Evolutionary conservation across 2,888 invertebrate species (phyloP).

Genomic region (Chaitophorus viminalis): DNA sequence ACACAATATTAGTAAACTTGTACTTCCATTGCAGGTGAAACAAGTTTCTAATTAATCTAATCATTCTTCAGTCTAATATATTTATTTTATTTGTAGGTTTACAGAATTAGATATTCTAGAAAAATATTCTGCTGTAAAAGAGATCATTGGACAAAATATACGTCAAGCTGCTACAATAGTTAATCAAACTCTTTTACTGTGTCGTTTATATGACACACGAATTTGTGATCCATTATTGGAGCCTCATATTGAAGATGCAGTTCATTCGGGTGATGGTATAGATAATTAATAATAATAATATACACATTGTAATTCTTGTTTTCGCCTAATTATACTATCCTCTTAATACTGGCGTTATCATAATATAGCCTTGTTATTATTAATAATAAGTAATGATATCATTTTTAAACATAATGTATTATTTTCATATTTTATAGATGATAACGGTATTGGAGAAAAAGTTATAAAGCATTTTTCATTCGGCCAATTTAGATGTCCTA

Average conservation of each 20-base stretch:
- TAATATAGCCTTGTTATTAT: neutral
- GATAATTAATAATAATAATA: neutral
- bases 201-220: constrained; percentile 75
- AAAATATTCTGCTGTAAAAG: constrained; percentile 64
- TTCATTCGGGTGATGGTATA: constrained; percentile 63
- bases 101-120: constrained; percentile 70
- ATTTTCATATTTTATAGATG: constrained; percentile 5
- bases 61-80: neutral
- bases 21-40: constrained; percentile 76
- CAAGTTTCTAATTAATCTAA: neutral
- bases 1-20: constrained; percentile 69
- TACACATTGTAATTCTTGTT: neutral
- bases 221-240: constrained; percentile 76
- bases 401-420: too few relatives aligned
- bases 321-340: neutral
- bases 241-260: constrained; percentile 72
- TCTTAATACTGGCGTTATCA: neutral
- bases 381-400: too few relatives aligned
- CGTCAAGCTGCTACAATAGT: constrained; percentile 68
- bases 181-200: constrained; percentile 77
- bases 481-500: constrained; percentile 79
- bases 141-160: constrained; percentile 38
- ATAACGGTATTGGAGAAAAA: constrained; percentile 12
- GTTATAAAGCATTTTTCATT: constrained; percentile 69
- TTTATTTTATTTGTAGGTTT: constrained; percentile 67